Evolutionary conservation across 2,113 vertebrate species (phyloP).

Genomic region (Polyodon spathula): DNA sequence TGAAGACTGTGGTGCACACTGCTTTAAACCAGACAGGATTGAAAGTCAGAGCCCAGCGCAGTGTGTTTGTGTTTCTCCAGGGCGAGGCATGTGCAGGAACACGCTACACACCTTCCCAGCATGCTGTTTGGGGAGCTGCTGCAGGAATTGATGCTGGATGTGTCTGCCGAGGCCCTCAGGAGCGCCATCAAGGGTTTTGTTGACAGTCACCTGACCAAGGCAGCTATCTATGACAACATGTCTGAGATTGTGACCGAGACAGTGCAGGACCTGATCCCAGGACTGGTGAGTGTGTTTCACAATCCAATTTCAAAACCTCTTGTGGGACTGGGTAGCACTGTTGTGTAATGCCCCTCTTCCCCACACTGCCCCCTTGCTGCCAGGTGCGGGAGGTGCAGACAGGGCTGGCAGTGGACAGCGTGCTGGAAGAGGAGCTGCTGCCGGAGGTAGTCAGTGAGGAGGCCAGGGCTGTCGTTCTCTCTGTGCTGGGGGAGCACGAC

Average conservation of each 20-base stretch:
- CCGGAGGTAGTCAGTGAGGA: constrained; percentile 3
- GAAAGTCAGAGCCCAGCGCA: no score
- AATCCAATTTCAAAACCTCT: background rate
- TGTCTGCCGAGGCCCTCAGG: background rate
- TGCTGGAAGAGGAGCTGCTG: background rate
- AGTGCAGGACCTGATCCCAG: background rate
- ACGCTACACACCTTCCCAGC: no score
- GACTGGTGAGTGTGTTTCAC: background rate
- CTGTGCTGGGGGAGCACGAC: background rate
- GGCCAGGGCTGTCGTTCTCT: constrained; percentile 3
- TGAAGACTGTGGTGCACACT: no score
- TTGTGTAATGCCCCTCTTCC: no score
- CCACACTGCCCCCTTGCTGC: background rate
- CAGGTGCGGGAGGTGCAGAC: constrained; percentile 2
- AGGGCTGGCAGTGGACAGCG: background rate
- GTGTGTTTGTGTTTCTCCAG: no score
- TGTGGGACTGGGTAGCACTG: background rate
- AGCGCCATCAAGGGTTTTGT: background rate
- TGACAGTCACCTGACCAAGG: constrained; percentile 1
- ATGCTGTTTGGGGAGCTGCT: background rate
- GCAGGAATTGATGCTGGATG: background rate
- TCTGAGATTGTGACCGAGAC: background rate
- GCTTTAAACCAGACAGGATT: no score
- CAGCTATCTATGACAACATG: background rate
- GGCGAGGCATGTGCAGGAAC: no score